Evolutionary conservation across 2,113 vertebrate genomes (phyloP), one percentile per base, ranked within the genome.

Genomic region (Corythornis cristatus): DNA sequence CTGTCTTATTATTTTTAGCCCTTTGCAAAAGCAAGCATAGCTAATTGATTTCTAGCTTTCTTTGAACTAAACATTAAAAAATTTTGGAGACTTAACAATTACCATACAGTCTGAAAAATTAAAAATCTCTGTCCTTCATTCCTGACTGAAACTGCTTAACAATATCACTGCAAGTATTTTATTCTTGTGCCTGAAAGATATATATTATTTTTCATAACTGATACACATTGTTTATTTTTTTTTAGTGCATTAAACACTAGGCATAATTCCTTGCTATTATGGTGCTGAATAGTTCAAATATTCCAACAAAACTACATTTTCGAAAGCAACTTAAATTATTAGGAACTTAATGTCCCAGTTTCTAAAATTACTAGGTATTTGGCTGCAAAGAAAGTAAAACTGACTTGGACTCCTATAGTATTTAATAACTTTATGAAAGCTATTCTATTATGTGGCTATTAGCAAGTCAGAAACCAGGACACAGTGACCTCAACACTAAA

Each of bases 331-430:
- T 92, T 64, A 72, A 48, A 18, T 56, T 56, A 56, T 84, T 64
- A 53, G 66, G 35, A 71, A 65, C 37, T 62, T 70, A 31, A 56
- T 0, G 2, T 54, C 15, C 20, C 37, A 22, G 73, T 73, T 91
- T 94, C 45, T 91, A 67, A 91, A 95, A 83, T 70, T 5, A 83
- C 20, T 23, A 88, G 42, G 13, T 74, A 80, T 83, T 64, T 77
- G 23, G 16, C 23, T 80, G 37, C 1, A 9, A 87, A 89, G 60
- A 58, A 84, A 85, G 62, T 37, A 11, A 85, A 83, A 85, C 10
- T 79, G 50, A 80, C 35, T 89, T 62, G 22, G 42, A 23, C 5
- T 75, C 35, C 64, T 46, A 64, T 6, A 8, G 57, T 35, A 81
- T 28, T 88, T 56, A 50, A 83, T 71, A 68, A 40, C n/a, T 78